These are phyloP conservation scores for Phenganax subtilis DNA, from an alignment of 92 coral and sea anemone species.

Conservation along the genomic window DNA sequence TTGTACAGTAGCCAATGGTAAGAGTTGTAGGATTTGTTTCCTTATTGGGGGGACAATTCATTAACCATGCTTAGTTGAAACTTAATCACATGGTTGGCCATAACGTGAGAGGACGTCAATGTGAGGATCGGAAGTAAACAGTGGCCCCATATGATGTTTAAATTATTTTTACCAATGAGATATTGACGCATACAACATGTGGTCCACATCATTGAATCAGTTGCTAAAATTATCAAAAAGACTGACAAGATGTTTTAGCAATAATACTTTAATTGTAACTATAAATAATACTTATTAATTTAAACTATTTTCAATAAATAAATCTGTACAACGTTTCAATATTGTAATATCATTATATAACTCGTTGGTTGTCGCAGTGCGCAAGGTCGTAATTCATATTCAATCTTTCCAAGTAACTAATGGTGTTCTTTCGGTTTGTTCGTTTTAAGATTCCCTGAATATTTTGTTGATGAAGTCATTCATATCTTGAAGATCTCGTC, in stretches of 20 bases:
- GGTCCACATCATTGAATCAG: slow-evolving; percentile 1
- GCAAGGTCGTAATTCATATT: background rate
- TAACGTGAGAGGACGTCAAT: too few relatives aligned
- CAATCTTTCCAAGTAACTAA: background rate
- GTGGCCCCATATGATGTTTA: too few relatives aligned
- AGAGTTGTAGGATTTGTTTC: too few relatives aligned
- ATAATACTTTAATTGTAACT: slow-evolving; percentile 23
- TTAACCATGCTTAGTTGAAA: too few relatives aligned
- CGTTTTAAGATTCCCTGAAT: slow-evolving; percentile 5
- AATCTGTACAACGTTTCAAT: slow-evolving; percentile 2
- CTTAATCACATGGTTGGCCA: too few relatives aligned
- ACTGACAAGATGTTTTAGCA: background rate
- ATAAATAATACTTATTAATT: background rate
- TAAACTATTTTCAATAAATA: background rate
- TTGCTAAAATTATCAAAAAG: slow-evolving; percentile 17
- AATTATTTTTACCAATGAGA: too few relatives aligned
- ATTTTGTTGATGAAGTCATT: slow-evolving; percentile 20
- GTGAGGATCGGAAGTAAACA: too few relatives aligned
- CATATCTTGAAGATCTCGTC: background rate
- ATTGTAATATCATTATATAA: background rate
- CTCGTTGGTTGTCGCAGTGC: background rate
- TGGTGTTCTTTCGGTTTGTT: background rate
- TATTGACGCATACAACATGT: background rate
- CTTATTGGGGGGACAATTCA: too few relatives aligned
- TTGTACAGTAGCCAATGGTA: too few relatives aligned